Evolutionary conservation across 2,797 vertebrate species (phyloP).

Genomic region (Rhodeus uyekii): DNA sequence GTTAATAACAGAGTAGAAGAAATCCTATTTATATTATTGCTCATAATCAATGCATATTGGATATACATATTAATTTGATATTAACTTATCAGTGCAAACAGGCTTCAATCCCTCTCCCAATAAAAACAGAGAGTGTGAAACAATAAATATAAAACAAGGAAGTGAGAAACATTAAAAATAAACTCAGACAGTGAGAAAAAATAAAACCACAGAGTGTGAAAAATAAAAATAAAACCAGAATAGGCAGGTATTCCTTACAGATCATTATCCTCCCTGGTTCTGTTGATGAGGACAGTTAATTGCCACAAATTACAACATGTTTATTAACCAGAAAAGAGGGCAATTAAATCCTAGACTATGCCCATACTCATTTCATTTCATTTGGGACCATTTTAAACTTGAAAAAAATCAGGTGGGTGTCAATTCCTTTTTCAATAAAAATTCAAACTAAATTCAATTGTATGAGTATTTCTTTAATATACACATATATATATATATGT

Average conservation of each 20-base stretch:
- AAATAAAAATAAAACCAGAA: conserved; percentile 6
- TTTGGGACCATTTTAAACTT: conserved; percentile 8
- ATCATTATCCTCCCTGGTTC: not conserved
- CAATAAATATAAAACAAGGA: conserved; percentile 9
- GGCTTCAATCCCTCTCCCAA: conserved; percentile 67
- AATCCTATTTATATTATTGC: not conserved
- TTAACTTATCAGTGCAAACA: conserved; percentile 60
- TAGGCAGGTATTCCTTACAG: not conserved
- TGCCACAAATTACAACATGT: conserved; percentile 38
- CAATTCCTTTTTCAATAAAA: not conserved
- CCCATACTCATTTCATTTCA: conserved; percentile 28
- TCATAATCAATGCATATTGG: not conserved
- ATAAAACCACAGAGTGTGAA: conserved; percentile 5
- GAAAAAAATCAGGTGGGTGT: not conserved
- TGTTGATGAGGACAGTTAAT: conserved; percentile 23
- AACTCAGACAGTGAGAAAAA: not conserved
- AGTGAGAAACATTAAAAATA: conserved; percentile 1
- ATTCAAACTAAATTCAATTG: not conserved
- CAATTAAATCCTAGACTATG: conserved; percentile 10
- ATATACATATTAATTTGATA: conserved; percentile 65
- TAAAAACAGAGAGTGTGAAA: conserved; percentile 61
- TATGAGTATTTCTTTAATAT: not conserved
- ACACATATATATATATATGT: not conserved
- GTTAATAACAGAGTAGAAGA: not conserved
- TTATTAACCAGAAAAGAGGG: conserved; percentile 33